Percentiles rank a stretch among this genome's conserved stretches.
Conservation (phyloP, 53 echinoderm and acorn worm species). For the Zoroaster sp. region DNA sequence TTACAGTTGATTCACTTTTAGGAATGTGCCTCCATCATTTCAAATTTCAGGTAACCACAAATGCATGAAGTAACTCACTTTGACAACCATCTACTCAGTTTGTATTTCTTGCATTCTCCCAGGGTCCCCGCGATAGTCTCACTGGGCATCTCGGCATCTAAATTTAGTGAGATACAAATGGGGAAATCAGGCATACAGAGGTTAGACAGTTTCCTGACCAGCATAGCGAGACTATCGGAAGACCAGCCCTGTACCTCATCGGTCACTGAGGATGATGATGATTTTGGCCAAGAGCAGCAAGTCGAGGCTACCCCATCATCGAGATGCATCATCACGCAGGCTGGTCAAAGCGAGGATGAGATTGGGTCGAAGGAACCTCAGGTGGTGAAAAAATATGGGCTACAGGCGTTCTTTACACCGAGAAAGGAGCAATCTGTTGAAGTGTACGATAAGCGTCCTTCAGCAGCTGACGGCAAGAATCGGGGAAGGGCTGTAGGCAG, state of each 20-base stretch:
- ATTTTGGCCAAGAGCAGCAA: neutral
- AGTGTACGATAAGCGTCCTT: neutral
- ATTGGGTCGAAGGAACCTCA: neutral
- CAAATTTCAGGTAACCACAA: too few relatives aligned
- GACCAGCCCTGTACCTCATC: constrained; percentile 23
- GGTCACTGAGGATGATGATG: neutral
- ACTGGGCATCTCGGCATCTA: constrained; percentile 83
- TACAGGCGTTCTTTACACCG: constrained; percentile 57
- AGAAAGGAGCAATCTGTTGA: constrained; percentile 4
- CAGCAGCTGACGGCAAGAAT: neutral
- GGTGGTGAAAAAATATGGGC: constrained; percentile 19
- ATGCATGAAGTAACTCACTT: too few relatives aligned
- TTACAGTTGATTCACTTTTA: too few relatives aligned
- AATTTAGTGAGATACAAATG: constrained; percentile 64
- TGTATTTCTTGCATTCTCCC: neutral
- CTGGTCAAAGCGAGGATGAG: neutral
- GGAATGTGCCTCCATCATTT: too few relatives aligned
- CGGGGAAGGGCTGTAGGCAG: too few relatives aligned
- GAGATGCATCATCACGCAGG: too few relatives aligned
- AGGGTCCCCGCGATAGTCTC: constrained; percentile 81
- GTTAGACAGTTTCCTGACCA: constrained; percentile 73
- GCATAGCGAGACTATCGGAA: constrained; percentile 28
- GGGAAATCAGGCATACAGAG: constrained; percentile 61
- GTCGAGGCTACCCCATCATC: too few relatives aligned
- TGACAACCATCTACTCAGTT: too few relatives aligned